Base-by-base conservation (phyloP, 1,140 invertebrate genomes). In the Meloidogyne hapla region DNA sequence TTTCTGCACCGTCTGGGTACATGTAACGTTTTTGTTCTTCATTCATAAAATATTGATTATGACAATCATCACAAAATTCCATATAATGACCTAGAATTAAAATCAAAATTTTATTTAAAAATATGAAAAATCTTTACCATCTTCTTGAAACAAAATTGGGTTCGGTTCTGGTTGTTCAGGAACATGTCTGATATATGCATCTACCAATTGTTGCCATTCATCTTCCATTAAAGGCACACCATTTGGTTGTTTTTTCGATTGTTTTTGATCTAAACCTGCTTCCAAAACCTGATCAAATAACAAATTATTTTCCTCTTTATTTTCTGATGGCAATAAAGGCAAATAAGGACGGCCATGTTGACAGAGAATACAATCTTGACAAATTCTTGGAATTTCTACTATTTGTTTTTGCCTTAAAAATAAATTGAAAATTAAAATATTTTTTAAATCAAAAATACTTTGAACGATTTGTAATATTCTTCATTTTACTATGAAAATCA, bases 351-450 rank as follows among this genome's bases (percentile, higher is more conserved):
- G 25, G 10, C 68, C 28, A 62, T 80, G 79, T 61, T 83, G 23
- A 64, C 79, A 80, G 18, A 80, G 62, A 5, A 80, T 23, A 61
- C 79, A 80, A 21, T 80, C 75, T 33, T 80, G 79, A 63, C 79
- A 80, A 28, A 80, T 78, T 21, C 18, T 33, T 8, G 79, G 79
- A n/a, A 80, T 70, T 33, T 68, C 45, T 10, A 69, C 15, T 13
- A 28, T 4, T 56, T 72, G 25, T 8, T 67, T 67, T 42, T 67
- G 65, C 65, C 28, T 38, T 63, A 8, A 4, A 33, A 63, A 26
- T 8, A 63, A 66, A 25, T 42, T 79, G 10, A 76, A 69, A 77
- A 76, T 12, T 6, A 48, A 33, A 79, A 28, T 8, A 75, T 23
- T 21, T 23, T 74, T 10, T 21, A 33, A 74, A 61, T 0, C 9